Conservation (phyloP, 2,888 invertebrate species). For the Leptinotarsa rubiginosa region DNA sequence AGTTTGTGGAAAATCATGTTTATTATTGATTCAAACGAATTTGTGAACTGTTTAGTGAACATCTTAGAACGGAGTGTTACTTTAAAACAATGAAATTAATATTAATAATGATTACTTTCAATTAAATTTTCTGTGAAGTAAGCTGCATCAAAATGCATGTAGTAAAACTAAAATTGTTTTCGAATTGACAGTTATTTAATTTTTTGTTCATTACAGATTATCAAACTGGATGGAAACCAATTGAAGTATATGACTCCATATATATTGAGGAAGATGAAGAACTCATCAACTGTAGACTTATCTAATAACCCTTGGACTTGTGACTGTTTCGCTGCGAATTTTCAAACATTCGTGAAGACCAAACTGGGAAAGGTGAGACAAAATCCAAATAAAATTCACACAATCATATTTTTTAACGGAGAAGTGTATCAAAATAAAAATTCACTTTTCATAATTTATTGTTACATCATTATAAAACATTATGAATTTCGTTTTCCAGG, state of each 20-base stretch:
- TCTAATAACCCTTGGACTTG: constrained; percentile 73
- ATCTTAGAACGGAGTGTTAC: no score
- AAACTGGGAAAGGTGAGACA: constrained; percentile 42
- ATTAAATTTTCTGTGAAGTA: no score
- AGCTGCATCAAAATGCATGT: no score
- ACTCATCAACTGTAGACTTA: constrained; percentile 63
- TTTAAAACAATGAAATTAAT: no score
- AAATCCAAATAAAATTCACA: not conserved
- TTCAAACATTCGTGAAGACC: constrained; percentile 45
- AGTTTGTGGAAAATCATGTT: no score
- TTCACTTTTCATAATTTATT: no score
- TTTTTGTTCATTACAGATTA: constrained; percentile 48
- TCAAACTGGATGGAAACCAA: constrained; percentile 72
- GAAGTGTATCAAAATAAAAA: no score
- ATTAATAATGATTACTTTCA: no score
- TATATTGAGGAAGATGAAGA: constrained; percentile 62
- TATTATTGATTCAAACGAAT: no score
- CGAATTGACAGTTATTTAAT: not conserved
- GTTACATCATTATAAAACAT: no score
- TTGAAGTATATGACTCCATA: constrained; percentile 66
- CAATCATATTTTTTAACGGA: no score
- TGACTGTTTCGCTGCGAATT: constrained; percentile 66
- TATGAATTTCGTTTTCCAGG: not conserved
- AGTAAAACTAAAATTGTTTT: not conserved
- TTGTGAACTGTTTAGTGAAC: no score